phyloP scores from a whole-genome alignment of 2,888 invertebrate species.

The Chorisops tibialis region DNA sequence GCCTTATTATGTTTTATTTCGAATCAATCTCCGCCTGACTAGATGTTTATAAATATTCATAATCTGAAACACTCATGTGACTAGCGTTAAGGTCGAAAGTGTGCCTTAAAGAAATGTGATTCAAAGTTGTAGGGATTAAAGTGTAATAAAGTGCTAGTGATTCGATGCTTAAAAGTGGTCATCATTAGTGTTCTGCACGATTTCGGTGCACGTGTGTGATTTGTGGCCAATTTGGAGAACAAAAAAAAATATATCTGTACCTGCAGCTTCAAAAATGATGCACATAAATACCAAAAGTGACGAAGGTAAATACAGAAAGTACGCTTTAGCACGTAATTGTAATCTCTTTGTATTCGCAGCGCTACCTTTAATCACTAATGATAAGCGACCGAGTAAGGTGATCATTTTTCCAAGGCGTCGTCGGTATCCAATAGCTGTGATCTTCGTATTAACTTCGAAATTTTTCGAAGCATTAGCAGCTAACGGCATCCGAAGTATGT shows the following conservation, averaged over 20 bases:
- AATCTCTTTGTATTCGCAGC: background rate
- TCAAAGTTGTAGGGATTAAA: background rate
- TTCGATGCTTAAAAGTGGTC: background rate
- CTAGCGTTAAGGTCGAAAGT: background rate
- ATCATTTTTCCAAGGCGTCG: too few species aligned
- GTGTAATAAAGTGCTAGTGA: background rate
- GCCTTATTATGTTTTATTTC: too few species aligned
- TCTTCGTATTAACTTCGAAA: constrained; percentile 47
- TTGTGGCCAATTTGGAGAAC: background rate
- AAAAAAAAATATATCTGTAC: background rate
- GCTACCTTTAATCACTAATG: constrained; percentile 5
- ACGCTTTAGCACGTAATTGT: background rate
- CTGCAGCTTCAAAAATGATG: constrained; percentile 18
- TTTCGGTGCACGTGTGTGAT: background rate
- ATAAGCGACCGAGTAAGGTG: background rate
- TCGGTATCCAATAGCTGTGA: constrained; percentile 47
- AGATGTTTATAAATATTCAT: constrained; percentile 1
- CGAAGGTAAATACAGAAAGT: constrained; percentile 8
- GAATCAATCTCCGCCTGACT: too few species aligned
- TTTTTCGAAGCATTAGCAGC: constrained; percentile 52
- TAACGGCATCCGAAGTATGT: constrained; percentile 52
- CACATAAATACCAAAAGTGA: constrained; percentile 13
- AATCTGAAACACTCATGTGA: constrained; percentile 5
- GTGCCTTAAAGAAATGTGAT: background rate
- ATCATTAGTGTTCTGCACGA: background rate